phyloP scores from a whole-genome alignment of 2,888 invertebrate species.

The Orchesellides sinensis region DNA sequence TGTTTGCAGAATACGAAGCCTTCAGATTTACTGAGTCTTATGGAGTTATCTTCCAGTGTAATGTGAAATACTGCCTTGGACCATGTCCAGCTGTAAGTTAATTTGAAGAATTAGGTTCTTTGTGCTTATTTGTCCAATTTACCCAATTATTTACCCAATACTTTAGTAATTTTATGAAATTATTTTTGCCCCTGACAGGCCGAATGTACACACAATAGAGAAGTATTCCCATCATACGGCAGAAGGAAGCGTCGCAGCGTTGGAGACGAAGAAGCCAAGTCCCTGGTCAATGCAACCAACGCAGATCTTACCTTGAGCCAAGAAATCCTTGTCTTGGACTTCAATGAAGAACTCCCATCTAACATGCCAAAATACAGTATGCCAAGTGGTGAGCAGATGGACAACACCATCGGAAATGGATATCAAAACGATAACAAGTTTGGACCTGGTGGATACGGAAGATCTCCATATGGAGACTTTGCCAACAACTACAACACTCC shows the following conservation, averaged over 20 bases:
- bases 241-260: slow-evolving; percentile 86
- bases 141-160: slow-evolving; percentile 12
- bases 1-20: slow-evolving; percentile 94
- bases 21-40: slow-evolving; percentile 97
- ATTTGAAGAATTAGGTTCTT: slow-evolving; percentile 10
- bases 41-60: slow-evolving; percentile 97
- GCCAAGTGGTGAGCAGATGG: slow-evolving; percentile 67
- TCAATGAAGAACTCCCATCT: slow-evolving; percentile 85
- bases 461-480: slow-evolving; percentile 52
- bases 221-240: slow-evolving; percentile 94
- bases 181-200: slow-evolving; percentile 79
- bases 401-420: slow-evolving; percentile 53
- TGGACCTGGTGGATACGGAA: slow-evolving; percentile 64
- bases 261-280: slow-evolving; percentile 79
- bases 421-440: slow-evolving; percentile 42
- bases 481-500: slow-evolving; percentile 49
- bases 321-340: slow-evolving; percentile 94
- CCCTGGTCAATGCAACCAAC: slow-evolving; percentile 80
- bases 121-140: not conserved
- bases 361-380: slow-evolving; percentile 74
- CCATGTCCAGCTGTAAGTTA: slow-evolving; percentile 92
- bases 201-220: slow-evolving; percentile 93
- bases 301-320: slow-evolving; percentile 96
- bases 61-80: slow-evolving; percentile 96
- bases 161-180: not conserved